Conservation (phyloP, 2,888 invertebrate genomes). For the Ectobius pallidus region DNA sequence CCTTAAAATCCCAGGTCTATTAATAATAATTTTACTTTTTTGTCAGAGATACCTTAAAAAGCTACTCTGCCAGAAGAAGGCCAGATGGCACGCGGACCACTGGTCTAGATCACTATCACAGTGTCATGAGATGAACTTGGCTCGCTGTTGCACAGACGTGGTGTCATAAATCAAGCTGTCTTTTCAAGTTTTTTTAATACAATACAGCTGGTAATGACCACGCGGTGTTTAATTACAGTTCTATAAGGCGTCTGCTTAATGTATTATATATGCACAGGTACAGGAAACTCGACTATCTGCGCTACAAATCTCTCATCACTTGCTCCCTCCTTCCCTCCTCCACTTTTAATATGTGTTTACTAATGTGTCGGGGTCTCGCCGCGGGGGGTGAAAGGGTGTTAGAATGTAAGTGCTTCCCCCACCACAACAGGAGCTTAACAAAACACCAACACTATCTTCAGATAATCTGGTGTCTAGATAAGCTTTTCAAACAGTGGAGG, state of each 20-base stretch:
- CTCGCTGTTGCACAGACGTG: background rate
- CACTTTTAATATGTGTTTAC: slow-evolving; percentile 11
- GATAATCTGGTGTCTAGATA: too few species aligned
- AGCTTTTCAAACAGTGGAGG: too few species aligned
- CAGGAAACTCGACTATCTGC: slow-evolving; percentile 21
- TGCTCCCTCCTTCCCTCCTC: background rate
- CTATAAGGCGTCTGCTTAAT: slow-evolving; percentile 16
- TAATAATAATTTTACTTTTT: too few species aligned
- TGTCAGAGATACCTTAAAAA: too few species aligned
- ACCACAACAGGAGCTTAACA: background rate
- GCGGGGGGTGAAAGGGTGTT: slow-evolving; percentile 12
- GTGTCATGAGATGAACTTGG: too few species aligned
- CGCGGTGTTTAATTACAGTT: slow-evolving; percentile 4
- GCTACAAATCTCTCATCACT: slow-evolving; percentile 10
- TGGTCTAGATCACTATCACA: too few species aligned
- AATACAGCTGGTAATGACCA: slow-evolving; percentile 1
- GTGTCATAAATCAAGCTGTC: slow-evolving; percentile 30
- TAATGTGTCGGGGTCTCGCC: slow-evolving; percentile 21
- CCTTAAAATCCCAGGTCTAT: too few species aligned
- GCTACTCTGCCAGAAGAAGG: too few species aligned
- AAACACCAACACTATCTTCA: background rate
- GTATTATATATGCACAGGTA: slow-evolving; percentile 10
- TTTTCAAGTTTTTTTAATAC: slow-evolving; percentile 15
- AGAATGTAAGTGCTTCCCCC: background rate
- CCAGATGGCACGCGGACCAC: too few species aligned